Base-by-base conservation (phyloP, 2,113 vertebrate genomes). In the Hippocampus mohnikei region DNA sequence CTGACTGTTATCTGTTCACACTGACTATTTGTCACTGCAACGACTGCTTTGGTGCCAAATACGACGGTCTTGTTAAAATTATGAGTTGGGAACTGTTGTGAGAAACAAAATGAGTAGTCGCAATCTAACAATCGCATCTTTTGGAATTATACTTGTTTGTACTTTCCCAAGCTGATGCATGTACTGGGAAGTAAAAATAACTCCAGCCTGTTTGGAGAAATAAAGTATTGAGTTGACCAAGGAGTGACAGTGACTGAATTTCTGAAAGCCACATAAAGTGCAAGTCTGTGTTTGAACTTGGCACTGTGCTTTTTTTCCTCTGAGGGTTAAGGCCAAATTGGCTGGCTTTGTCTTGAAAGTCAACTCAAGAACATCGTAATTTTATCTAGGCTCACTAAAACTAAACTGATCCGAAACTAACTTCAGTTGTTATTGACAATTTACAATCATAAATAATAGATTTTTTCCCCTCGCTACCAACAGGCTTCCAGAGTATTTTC, bases 231-330 rank as follows among this genome's bases (percentile, higher is more conserved):
- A 75, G 75, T 69, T 60, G 58, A 60, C 7, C 27, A 18, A 84
- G 79, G 85, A 86, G 87, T 76, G 79, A 76, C 42, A 69, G 84
- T 67, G 84, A 85, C 87, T 83, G 18, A 81, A 78, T 80, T 77
- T 76, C 69, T 74, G 74, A 77, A 81, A 76, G 76, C 73, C 70
- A 67, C n/a, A 4, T 63, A 58, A 72, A 6, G 59, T 66, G 62
- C 72, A 50, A 60, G 41, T 29, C 66, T 50, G 48, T 59, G 29
- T 78, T 66, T 67, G 74, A 37, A 48, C 66, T 46, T 41, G 66
- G 53, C 55, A 78, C 5, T 5, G 55, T 64, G 40, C 60, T 42
- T 33, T 44, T 73, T 66, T 71, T 56, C 70, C 71, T 37, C 69
- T n/a, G 33, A 55, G 29, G 63, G 73, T 48, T 27, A 66, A 67